Evolutionary conservation across 2,888 invertebrate species (phyloP), one percentile per base, ranked within the genome.

Genomic region (Silvanus unidentatus): DNA sequence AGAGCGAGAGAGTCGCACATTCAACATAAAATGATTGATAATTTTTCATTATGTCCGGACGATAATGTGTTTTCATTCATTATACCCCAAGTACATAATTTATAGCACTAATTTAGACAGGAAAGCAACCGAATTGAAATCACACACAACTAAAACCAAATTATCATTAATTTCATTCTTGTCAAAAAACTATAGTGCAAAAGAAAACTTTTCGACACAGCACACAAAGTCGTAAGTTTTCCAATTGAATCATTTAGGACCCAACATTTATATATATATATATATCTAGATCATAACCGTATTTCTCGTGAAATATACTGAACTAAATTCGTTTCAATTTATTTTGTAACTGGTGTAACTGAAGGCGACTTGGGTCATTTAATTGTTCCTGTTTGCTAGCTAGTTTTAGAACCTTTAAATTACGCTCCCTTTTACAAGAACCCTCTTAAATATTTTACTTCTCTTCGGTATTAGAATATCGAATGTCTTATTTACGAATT

Each of bases 301-400:
- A 55, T 53, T 48, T 49, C 49, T 48, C 49, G 51, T 16, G 43
- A 46, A 56, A 44, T 39, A 41, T 43, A 38, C 40, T 44, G 45
- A 47, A 54, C 55, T 56, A 55, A 58, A 58, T 58, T 43, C 39
- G 46, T 40, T 32, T 45, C 54, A 48, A 58, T 58, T 58, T 55
- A 58, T 58, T 53, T 54, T 48, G 58, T 48, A 49, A 54, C 57
- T 52, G 50, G 49, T 58, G 58, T 47, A 42, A 45, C 34, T 55
- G 55, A 56, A 55, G 50, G 54, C 52, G 45, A 54, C 51, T 56
- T 52, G 48, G 52, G 49, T 47, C 54, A 52, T 54, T 56, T 56
- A 56, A 56, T 56, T 56, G 53, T 51, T 50, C 45, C 50, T 43
- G 45, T 53, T 54, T 47, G 49, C 44, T 48, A n/a, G n/a, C n/a